Evolutionary conservation across 2,797 vertebrate genomes (phyloP), one percentile per base, ranked within the genome.

Genomic region (Emys orbicularis): DNA sequence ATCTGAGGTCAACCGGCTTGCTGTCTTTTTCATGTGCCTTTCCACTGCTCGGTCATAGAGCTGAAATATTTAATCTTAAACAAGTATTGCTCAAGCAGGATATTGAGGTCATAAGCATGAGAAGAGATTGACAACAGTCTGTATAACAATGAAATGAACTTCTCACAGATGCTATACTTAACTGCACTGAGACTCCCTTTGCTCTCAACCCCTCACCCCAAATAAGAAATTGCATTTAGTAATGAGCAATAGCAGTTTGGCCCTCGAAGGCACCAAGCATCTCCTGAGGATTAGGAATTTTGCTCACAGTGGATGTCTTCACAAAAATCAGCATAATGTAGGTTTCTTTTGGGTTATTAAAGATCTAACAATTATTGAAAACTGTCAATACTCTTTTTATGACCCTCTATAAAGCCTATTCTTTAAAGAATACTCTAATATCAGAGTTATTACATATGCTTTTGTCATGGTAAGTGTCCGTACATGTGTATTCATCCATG

Each of bases 61-160:
- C 92, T 93, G 92, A 97, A 97, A 96, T 79, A 83, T 96, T 97
- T 94, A 83, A 87, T 84, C 82, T 97, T 94, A 91, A 96, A 88
- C 88, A 89, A 95, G 27, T 86, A 76, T 87, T 93, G 19, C 82
- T 97, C 90, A 97, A 96, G 92, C 88, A 97, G 89, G 84, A 97
- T 97, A 95, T 96, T 96, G 92, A 97, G 82, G 89, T 96, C 96
- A 82, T 82, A 85, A 81, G 74, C 89, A 84, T 83, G 85, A 76
- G 72, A 96, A 92, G 86, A 59, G 6, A 87, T 57, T 87, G 49
- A 89, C 90, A 97, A 96, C 50, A 91, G 54, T 61, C 54, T 79
- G 12, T 91, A n/a, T 76, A 95, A 92, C 96, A 98, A 96, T 87
- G 93, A 84, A 94, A 87, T 74, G 93, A 88, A 86, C 79, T 93